These are phyloP conservation scores for Forpus xanthops DNA, from an alignment of 2,797 vertebrate species.

Conservation along the genomic window DNA sequence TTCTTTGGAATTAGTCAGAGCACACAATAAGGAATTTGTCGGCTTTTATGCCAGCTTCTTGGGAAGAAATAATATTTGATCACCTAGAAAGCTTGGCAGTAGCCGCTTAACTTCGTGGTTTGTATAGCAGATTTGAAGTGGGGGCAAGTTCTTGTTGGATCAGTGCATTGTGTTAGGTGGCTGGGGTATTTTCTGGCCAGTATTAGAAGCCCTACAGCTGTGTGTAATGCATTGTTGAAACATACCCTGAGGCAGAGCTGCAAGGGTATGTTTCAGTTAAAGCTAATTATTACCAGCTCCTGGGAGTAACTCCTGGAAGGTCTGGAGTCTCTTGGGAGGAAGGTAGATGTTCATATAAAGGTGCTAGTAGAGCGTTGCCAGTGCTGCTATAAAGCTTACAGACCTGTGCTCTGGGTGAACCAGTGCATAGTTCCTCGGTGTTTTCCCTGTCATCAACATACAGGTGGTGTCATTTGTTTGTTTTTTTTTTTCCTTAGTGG, in stretches of 20 bases:
- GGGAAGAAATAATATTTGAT: neutral
- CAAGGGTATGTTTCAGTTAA: neutral
- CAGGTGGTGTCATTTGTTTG: neutral
- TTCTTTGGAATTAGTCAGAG: neutral
- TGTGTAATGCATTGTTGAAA: neutral
- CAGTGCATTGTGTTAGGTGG: neutral
- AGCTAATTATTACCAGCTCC: neutral
- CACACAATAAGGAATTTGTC: neutral
- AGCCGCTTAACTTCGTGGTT: neutral
- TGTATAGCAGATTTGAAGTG: neutral
- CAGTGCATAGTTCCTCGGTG: neutral
- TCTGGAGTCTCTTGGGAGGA: neutral
- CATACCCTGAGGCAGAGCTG: neutral
- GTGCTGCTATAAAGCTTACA: neutral
- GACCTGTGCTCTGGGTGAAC: neutral
- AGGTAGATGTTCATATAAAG: neutral
- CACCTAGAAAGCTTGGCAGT: neutral
- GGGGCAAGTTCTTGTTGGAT: neutral
- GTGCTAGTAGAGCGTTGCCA: neutral
- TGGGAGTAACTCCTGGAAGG: neutral
- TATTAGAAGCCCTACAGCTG: neutral
- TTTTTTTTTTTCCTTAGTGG: neutral
- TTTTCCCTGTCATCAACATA: neutral
- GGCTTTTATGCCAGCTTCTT: neutral
- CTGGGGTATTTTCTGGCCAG: neutral